These are phyloP conservation scores for Amphimedon queenslandica DNA, from an alignment of 37 sponge, comb jelly and placozoan species.

Conservation along the genomic window DNA sequence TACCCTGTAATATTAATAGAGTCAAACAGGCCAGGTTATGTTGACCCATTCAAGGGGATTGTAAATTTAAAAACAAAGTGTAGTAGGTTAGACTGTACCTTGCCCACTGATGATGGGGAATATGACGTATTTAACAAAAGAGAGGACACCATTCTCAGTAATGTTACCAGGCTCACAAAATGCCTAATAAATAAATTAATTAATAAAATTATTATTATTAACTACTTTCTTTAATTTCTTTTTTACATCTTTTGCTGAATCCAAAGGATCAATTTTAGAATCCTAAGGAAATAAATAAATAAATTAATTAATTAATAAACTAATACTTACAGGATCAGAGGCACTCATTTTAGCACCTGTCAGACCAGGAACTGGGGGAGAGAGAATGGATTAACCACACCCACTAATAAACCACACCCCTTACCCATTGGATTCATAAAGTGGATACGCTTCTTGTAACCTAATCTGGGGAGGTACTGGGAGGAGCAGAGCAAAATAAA, in stretches of 20 bases:
- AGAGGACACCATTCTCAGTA: slow-evolving; percentile 80
- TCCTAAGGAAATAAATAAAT: slow-evolving; percentile 44
- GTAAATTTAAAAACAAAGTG: too few relatives aligned
- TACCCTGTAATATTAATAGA: too few relatives aligned
- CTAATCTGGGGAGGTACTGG: slow-evolving; percentile 87
- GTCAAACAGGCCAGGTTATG: too few relatives aligned
- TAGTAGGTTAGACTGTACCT: too few relatives aligned
- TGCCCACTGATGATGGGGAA: slow-evolving; percentile 72
- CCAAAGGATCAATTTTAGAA: slow-evolving; percentile 94
- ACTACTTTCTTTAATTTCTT: slow-evolving; percentile 82
- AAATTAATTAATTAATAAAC: not conserved
- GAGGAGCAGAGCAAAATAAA: too few relatives aligned
- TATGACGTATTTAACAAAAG: slow-evolving; percentile 74
- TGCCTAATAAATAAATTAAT: slow-evolving; percentile 20
- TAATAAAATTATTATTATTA: not conserved
- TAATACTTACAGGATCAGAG: slow-evolving; percentile 65
- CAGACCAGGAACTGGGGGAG: slow-evolving; percentile 85
- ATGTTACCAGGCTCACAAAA: slow-evolving; percentile 94
- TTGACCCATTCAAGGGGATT: too few relatives aligned
- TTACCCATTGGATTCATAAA: slow-evolving; percentile 97
- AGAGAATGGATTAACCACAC: too few relatives aligned
- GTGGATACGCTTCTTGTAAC: slow-evolving; percentile 89
- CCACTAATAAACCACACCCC: too few relatives aligned
- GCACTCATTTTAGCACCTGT: slow-evolving; percentile 97
- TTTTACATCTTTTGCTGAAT: slow-evolving; percentile 73